These are phyloP conservation scores for Lordiphosa stackelbergi DNA, from an alignment of 1,140 invertebrate species.

Conservation along the genomic window DNA sequence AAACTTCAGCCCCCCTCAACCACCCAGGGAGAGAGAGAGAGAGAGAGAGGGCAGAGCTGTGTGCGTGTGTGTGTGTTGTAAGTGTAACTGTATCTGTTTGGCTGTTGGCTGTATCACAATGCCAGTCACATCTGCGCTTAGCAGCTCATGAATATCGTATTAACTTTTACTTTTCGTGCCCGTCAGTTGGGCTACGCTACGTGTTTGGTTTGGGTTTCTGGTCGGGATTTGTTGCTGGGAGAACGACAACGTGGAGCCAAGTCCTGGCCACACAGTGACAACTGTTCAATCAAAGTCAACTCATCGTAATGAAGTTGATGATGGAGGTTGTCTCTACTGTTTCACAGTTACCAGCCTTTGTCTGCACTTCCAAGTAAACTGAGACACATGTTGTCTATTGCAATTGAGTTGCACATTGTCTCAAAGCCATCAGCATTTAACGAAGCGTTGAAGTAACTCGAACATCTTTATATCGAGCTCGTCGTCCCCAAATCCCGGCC, in stretches of 20 bases:
- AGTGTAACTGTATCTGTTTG: constrained; percentile 22
- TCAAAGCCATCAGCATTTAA: no score
- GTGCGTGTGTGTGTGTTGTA: constrained; percentile 7
- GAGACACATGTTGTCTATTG: no score
- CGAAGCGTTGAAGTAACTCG: no score
- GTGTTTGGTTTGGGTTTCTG: constrained; percentile 10
- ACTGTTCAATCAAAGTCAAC: constrained; percentile 42
- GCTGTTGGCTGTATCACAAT: constrained; percentile 48
- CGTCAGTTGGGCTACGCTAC: constrained; percentile 32
- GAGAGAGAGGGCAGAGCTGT: constrained; percentile 1
- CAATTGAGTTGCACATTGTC: no score
- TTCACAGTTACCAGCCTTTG: no score
- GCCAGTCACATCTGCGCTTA: constrained; percentile 75
- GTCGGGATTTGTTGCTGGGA: constrained; percentile 14
- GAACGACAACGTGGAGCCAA: neutral
- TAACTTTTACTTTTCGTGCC: constrained; percentile 69
- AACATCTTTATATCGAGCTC: no score
- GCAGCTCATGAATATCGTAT: constrained; percentile 75
- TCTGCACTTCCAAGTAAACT: no score
- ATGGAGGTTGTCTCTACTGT: no score
- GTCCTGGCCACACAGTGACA: constrained; percentile 1
- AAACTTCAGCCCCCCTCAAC: constrained; percentile 47
- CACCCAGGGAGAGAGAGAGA: neutral
- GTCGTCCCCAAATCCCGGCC: no score
- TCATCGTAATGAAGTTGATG: constrained; percentile 6